Conservation (phyloP, 2,888 invertebrate species). For the Notocelia uddmanniana region DNA sequence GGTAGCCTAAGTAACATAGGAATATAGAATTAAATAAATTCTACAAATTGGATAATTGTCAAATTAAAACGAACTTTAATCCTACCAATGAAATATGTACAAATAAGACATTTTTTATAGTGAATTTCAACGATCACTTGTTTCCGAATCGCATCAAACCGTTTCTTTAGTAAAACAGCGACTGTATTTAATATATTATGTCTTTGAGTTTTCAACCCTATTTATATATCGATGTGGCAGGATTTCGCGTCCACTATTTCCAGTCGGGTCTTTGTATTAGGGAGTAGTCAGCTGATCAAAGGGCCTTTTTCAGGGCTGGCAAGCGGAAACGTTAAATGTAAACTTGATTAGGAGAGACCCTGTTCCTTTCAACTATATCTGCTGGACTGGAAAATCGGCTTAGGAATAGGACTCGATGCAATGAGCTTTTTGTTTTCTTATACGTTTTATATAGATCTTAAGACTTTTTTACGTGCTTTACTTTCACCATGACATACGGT, state of each 20-base stretch:
- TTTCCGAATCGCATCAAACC: neutral
- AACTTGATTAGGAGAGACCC: slow-evolving; percentile 29
- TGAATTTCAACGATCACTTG: neutral
- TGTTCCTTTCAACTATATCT: neutral
- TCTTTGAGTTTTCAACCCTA: neutral
- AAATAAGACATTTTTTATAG: neutral
- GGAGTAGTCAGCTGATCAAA: neutral
- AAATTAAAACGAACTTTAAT: too few relatives aligned
- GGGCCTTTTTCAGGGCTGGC: slow-evolving; percentile 2
- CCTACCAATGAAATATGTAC: neutral
- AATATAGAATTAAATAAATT: too few relatives aligned
- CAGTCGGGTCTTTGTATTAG: neutral
- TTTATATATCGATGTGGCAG: neutral
- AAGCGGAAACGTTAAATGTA: slow-evolving; percentile 23
- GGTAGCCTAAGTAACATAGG: too few relatives aligned
- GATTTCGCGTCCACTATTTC: neutral
- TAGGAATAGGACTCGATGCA: neutral
- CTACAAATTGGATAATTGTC: neutral
- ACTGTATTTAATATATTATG: neutral
- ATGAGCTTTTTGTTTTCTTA: too few relatives aligned
- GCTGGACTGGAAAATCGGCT: neutral
- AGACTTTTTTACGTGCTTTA: neutral
- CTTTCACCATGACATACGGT: too few relatives aligned
- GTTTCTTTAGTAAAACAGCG: neutral
- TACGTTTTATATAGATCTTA: too few relatives aligned